phyloP scores from a whole-genome alignment of 2,113 vertebrate species.

The Vidua macroura region DNA sequence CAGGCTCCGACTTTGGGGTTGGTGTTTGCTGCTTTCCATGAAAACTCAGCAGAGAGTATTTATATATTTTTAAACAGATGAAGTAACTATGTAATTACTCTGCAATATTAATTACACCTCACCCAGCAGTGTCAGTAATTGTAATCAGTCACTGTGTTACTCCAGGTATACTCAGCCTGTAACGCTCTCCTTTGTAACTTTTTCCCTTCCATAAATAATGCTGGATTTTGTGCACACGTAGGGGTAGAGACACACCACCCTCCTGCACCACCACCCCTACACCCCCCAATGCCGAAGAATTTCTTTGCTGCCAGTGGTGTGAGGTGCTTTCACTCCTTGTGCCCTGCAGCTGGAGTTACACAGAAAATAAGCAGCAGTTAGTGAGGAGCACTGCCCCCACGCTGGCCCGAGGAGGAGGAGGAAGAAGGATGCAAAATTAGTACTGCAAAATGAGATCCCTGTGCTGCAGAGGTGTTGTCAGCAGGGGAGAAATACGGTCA shows the following conservation, averaged over 20 bases:
- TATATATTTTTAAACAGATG: constrained; percentile 34
- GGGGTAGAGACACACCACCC: background rate
- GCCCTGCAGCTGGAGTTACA: background rate
- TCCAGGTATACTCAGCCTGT: constrained; percentile 19
- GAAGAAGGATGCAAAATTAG: background rate
- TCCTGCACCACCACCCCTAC: background rate
- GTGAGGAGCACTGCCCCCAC: background rate
- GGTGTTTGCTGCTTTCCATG: background rate
- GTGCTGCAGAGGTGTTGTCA: background rate
- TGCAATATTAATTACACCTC: constrained; percentile 33
- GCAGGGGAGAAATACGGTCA: background rate
- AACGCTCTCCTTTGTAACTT: background rate
- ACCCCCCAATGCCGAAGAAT: background rate
- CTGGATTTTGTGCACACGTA: background rate
- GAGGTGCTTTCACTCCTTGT: background rate
- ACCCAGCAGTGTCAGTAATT: background rate
- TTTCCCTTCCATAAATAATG: background rate
- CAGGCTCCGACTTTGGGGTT: background rate
- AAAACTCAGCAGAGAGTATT: constrained; percentile 2
- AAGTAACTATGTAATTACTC: constrained; percentile 23
- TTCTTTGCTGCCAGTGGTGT: background rate
- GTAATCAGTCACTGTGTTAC: constrained; percentile 43
- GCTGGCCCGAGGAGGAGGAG: background rate
- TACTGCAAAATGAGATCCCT: background rate
- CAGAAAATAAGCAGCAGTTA: background rate